Conservation (phyloP, 2,888 invertebrate species). For the Apodemia zela region DNA sequence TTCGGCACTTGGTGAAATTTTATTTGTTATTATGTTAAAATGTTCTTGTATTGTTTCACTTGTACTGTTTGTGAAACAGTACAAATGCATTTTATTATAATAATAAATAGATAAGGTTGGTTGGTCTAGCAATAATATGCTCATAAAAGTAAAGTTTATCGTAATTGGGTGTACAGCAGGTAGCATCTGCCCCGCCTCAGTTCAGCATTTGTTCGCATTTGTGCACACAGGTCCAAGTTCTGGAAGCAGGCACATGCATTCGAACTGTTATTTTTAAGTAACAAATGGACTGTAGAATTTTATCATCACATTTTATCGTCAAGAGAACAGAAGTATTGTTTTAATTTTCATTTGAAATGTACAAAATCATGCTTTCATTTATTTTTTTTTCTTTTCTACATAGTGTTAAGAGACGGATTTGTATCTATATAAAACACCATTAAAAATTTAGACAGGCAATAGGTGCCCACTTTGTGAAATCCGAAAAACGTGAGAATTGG, state of each 20-base stretch:
- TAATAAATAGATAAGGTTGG: not conserved
- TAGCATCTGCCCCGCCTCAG: conserved; percentile 22
- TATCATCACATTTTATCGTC: conserved; percentile 73
- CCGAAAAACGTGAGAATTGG: conserved; percentile 68
- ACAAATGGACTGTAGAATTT: conserved; percentile 72
- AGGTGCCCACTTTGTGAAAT: conserved; percentile 47
- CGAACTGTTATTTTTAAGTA: conserved; percentile 73
- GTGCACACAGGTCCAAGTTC: conserved; percentile 24
- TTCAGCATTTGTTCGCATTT: conserved; percentile 64
- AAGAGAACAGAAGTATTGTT: conserved; percentile 57
- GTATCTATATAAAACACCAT: conserved; percentile 60
- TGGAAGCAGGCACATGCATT: conserved; percentile 44
- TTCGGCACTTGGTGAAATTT: too few species aligned
- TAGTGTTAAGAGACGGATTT: conserved; percentile 73
- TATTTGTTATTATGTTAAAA: too few species aligned
- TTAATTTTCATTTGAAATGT: conserved; percentile 71
- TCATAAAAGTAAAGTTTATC: not conserved
- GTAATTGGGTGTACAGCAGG: not conserved
- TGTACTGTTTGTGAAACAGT: too few species aligned
- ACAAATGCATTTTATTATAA: too few species aligned
- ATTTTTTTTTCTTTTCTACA: conserved; percentile 69
- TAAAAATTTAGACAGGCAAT: conserved; percentile 49
- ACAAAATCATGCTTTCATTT: conserved; percentile 78
- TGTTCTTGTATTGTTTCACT: too few species aligned
- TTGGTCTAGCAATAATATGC: not conserved